These are phyloP conservation scores for Todiramphus saurophagus DNA, from an alignment of 2,113 vertebrate genomes.

Conservation along the genomic window DNA sequence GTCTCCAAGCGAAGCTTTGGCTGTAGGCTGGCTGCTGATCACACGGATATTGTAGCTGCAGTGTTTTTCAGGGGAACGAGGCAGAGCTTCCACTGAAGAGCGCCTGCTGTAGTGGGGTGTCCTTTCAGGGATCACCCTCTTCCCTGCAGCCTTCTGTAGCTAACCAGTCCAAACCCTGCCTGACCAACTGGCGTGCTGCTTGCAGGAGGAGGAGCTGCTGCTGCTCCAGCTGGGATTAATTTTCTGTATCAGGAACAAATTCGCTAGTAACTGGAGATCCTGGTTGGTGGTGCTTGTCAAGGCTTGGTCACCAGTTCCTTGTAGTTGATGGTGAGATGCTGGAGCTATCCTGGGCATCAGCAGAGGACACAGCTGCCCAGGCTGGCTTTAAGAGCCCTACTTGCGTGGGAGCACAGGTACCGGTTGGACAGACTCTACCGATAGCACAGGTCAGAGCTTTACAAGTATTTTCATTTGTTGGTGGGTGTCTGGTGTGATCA, in stretches of 20 bases:
- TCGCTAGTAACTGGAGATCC: neutral
- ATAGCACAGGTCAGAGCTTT: neutral
- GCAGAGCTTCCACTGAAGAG: neutral
- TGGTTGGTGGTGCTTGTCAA: rapidly evolving
- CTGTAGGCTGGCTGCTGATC: neutral
- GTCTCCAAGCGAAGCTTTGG: rapidly evolving
- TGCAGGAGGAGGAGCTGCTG: neutral
- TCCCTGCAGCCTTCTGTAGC: neutral
- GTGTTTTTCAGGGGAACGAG: neutral
- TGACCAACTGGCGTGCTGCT: neutral
- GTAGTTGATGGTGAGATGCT: neutral
- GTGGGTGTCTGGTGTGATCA: too few relatives aligned
- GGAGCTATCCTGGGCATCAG: neutral
- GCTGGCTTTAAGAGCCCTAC: neutral
- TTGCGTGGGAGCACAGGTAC: neutral
- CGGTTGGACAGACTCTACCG: rapidly evolving
- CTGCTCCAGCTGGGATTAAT: neutral
- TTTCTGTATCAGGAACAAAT: neutral
- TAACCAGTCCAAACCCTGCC: neutral
- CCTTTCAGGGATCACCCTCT: neutral
- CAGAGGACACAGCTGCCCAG: rapidly evolving
- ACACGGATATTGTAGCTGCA: neutral
- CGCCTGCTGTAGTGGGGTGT: neutral
- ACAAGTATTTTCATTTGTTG: neutral
- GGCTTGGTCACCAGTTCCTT: neutral